Conservation (phyloP, 1,140 invertebrate genomes). For the Daktulosphaira vitifoliae region DNA sequence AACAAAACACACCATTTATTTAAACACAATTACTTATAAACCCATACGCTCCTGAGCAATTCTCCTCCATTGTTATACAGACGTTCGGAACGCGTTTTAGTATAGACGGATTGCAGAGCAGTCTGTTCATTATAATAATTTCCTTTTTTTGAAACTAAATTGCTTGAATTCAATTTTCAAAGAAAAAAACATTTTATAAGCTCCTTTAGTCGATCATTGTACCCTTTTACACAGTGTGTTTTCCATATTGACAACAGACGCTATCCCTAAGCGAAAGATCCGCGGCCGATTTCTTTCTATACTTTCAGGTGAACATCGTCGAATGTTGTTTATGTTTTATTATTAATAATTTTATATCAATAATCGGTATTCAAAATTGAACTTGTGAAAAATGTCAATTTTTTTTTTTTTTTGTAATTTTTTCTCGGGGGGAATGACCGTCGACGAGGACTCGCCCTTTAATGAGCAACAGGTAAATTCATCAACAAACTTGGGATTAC, state of each 20-base stretch:
- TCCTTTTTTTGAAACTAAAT: too few relatives aligned
- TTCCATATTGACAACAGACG: background rate
- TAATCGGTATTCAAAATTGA: constrained; percentile 13
- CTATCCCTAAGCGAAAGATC: background rate
- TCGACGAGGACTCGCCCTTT: constrained; percentile 32
- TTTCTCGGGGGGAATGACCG: constrained; percentile 32
- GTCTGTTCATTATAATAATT: too few relatives aligned
- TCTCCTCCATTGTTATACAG: background rate
- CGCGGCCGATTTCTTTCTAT: background rate
- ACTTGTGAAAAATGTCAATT: constrained; percentile 23
- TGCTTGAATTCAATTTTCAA: too few relatives aligned
- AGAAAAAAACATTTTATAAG: too few relatives aligned
- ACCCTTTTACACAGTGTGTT: too few relatives aligned
- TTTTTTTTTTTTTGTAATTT: constrained; percentile 12
- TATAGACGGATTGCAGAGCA: too few relatives aligned
- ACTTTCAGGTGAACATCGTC: constrained; percentile 21
- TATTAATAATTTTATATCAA: background rate
- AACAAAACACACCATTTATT: background rate
- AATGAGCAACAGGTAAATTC: constrained; percentile 33
- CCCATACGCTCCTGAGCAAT: too few relatives aligned
- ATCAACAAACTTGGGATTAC: constrained; percentile 15
- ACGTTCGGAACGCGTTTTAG: constrained; percentile 9
- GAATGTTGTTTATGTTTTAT: background rate
- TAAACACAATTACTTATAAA: background rate
- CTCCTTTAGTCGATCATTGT: too few relatives aligned